Conservation (phyloP, 2,113 vertebrate species). For the Corvus moneduloides region DNA sequence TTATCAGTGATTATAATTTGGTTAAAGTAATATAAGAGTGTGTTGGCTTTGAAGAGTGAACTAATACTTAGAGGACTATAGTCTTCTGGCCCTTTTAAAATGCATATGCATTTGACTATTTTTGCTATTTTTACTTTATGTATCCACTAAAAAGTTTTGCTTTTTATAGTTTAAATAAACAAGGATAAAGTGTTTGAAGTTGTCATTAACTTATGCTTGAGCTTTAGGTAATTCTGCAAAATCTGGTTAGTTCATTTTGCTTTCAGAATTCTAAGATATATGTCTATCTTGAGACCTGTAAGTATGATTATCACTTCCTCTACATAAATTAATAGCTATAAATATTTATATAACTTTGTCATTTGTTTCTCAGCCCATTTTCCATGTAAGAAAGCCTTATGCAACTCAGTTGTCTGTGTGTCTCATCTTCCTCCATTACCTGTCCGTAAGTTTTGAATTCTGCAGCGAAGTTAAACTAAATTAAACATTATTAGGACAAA, state of each 20-base stretch:
- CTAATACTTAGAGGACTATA: not conserved
- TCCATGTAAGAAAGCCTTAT: not conserved
- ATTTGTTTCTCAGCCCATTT: not conserved
- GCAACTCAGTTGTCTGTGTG: not conserved
- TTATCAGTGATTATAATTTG: conserved; percentile 2
- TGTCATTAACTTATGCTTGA: not conserved
- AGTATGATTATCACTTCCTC: not conserved
- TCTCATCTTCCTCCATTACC: not conserved
- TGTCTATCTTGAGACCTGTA: not conserved
- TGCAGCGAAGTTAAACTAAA: not conserved
- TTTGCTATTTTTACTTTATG: not conserved
- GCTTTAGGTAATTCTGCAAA: conserved; percentile 14
- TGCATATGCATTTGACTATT: not conserved
- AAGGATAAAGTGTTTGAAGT: not conserved
- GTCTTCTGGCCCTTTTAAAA: not conserved
- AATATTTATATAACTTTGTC: not conserved
- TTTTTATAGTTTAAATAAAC: not conserved
- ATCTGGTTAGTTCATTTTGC: not conserved
- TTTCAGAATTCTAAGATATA: not conserved
- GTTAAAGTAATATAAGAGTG: not conserved
- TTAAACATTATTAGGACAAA: not conserved
- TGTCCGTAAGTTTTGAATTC: not conserved
- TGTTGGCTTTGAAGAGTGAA: not conserved
- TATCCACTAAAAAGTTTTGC: not conserved
- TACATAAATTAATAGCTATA: not conserved